Conservation (phyloP, 2,797 vertebrate genomes). For the Sebastes matsubarae region DNA sequence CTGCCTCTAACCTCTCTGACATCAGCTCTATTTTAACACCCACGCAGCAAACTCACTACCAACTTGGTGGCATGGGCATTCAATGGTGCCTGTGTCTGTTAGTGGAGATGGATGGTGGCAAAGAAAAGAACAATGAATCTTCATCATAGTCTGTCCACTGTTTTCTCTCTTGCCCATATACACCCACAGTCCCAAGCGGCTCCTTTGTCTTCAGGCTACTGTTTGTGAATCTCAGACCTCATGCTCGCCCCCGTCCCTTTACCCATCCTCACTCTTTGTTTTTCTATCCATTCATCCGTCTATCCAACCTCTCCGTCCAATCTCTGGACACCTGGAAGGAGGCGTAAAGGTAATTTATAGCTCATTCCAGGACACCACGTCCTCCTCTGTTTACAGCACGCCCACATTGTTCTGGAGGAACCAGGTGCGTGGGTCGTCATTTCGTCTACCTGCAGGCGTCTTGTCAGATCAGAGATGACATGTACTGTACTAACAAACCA, state of each 20-base stretch:
- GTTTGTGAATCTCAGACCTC: slow-evolving; percentile 31
- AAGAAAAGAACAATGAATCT: slow-evolving; percentile 63
- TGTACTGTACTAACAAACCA: slow-evolving; percentile 9
- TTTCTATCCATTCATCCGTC: slow-evolving; percentile 23
- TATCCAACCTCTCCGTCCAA: slow-evolving; percentile 1
- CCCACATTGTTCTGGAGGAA: slow-evolving; percentile 57
- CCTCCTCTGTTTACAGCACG: slow-evolving; percentile 35
- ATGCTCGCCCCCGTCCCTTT: neutral
- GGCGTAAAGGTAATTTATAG: slow-evolving; percentile 51
- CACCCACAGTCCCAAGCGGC: slow-evolving; percentile 47
- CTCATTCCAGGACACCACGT: slow-evolving; percentile 33
- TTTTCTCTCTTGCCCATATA: slow-evolving; percentile 29
- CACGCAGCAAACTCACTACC: slow-evolving; percentile 26
- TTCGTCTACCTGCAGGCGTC: slow-evolving; percentile 56
- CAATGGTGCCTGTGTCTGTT: slow-evolving; percentile 35
- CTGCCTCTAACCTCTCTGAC: slow-evolving; percentile 38
- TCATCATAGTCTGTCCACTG: slow-evolving; percentile 55
- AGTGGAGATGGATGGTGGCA: slow-evolving; percentile 64
- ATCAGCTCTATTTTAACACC: slow-evolving; percentile 44
- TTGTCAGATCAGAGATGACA: slow-evolving; percentile 49
- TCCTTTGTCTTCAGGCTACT: slow-evolving; percentile 39
- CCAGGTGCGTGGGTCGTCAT: slow-evolving; percentile 47
- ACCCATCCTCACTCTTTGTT: neutral
- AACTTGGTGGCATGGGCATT: slow-evolving; percentile 36
- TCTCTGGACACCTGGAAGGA: slow-evolving; percentile 36